Evolutionary conservation across 2,888 invertebrate species (phyloP), one percentile per base, ranked within the genome.

Genomic region (Pardosa pseudoannulata): DNA sequence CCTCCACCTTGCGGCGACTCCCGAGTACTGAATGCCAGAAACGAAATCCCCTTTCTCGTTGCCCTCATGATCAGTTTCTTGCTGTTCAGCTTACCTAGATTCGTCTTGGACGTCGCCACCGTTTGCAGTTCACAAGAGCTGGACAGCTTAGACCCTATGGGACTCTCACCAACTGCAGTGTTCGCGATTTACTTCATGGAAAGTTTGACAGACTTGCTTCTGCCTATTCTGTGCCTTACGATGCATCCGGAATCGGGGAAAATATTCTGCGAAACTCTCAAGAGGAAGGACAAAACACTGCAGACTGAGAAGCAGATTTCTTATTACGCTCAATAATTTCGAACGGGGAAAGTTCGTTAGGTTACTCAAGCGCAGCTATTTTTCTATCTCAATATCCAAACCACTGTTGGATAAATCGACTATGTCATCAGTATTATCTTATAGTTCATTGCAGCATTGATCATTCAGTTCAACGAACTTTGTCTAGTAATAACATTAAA

Each of bases 171-270:
- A n/a, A 5, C 27, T 6, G 1, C 16, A 11, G n/a, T 39, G 11
- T 82, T 82, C 27, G 0, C 28, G n/a, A 56, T 71, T 19, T 71
- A 82, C 32, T 76, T 76, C 28, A 11, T 76, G 9, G 82, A 82
- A 3, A 76, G 75, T 32, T 39, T 82, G 28, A 64, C 46, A 3
- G 27, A 31, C 28, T 1, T 82, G 9, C 27, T 82, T n/a, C 62
- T 82, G 2, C 82, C 82, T 1, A n/a, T 32, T 32, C 23, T 82
- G n/a, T 70, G 70, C 11, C 13, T 82, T 5, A 31, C 28, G 0
- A 13, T 82, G 50, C 82, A 82, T 64, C 70, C 74, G 9, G 62
- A 16, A 31, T 36, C 75, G 0, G 23, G 81, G 2, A 11, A 31
- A 7, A 19, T 74, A 2, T 46, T 80, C 9, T 39, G 36, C 19